Percentiles rank a stretch among this genome's conserved stretches.
Evolutionary conservation across 2,113 vertebrate genomes (phyloP).

Genomic region (Eupsittula cactorum): DNA sequence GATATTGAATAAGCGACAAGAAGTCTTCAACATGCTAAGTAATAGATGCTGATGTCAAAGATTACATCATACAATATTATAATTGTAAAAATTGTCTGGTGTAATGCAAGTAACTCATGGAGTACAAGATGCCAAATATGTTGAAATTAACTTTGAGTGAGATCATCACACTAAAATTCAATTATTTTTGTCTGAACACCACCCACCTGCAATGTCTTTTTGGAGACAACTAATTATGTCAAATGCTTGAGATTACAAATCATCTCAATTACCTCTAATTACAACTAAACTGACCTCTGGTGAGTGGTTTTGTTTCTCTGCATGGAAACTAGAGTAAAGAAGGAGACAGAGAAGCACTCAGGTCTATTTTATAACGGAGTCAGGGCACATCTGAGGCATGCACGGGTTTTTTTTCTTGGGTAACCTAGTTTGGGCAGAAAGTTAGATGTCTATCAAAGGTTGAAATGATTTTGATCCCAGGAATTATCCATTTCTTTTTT

Average conservation of each 20-base stretch:
- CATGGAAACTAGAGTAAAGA: background rate
- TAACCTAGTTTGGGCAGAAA: background rate
- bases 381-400: background rate
- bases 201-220: background rate
- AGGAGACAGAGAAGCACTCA: background rate
- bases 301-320: background rate
- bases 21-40: background rate
- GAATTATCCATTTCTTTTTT: background rate
- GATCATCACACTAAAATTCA: background rate
- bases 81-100: background rate
- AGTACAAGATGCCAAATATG: background rate
- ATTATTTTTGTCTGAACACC: background rate
- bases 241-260: background rate
- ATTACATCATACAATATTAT: background rate
- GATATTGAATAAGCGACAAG: background rate
- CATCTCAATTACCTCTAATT: background rate
- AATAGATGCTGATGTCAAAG: background rate
- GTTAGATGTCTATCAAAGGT: background rate
- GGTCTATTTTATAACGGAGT: background rate
- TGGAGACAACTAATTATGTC: background rate
- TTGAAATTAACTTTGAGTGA: background rate
- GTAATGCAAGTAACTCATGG: background rate
- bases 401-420: background rate
- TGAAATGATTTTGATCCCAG: background rate
- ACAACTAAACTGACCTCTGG: background rate